These are phyloP conservation scores for Oreohelix idahoensis DNA, from an alignment of 1,140 invertebrate species.

Conservation along the genomic window DNA sequence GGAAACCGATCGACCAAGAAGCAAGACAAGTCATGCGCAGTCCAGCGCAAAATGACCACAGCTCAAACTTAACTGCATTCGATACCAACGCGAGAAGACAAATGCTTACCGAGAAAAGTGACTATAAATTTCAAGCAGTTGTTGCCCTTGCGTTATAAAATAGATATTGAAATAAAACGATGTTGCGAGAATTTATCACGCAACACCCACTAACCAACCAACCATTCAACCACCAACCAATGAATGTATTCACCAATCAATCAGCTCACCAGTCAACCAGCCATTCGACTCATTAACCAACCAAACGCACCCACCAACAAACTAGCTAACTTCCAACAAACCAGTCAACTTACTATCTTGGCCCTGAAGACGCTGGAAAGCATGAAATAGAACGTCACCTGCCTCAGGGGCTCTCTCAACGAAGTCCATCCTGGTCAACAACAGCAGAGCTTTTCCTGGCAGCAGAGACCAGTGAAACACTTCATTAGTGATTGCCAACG, in stretches of 20 bases:
- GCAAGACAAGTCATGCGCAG: no score
- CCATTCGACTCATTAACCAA: background rate
- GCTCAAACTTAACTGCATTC: no score
- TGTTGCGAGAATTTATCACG: no score
- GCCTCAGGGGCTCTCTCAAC: constrained; percentile 91
- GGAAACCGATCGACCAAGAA: no score
- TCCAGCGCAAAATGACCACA: no score
- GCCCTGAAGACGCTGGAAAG: constrained; percentile 85
- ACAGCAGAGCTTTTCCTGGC: constrained; percentile 88
- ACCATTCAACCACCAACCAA: background rate
- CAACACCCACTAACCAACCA: no score
- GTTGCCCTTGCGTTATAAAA: no score
- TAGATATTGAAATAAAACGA: no score
- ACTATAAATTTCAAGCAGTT: no score
- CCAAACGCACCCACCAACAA: background rate
- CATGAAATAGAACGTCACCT: constrained; percentile 94
- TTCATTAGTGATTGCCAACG: no score
- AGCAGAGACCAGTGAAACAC: background rate
- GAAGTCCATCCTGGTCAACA: constrained; percentile 90
- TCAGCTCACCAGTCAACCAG: background rate
- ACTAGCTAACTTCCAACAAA: background rate
- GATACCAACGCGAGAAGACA: no score
- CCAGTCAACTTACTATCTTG: constrained; percentile 49
- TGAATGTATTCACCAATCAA: background rate
- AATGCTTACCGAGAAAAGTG: no score